Percentiles rank a stretch among this genome's conserved stretches.
phyloP scores from a whole-genome alignment of 1,140 invertebrate genomes.

The Mactra quadrangularis region DNA sequence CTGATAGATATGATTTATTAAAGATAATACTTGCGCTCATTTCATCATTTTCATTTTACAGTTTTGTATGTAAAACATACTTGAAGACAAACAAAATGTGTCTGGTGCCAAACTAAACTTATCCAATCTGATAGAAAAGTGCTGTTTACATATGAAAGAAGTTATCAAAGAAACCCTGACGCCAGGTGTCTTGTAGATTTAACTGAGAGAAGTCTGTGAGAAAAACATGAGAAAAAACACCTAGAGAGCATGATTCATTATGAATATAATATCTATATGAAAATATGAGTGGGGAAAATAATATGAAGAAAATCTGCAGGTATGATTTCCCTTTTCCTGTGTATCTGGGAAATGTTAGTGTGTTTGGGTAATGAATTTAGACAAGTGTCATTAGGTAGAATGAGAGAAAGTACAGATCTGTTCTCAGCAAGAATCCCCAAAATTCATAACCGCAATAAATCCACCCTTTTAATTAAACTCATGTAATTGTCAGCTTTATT shows the following conservation, averaged over 20 bases:
- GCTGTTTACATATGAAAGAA: too few species aligned
- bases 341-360: constrained; percentile 25
- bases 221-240: constrained; percentile 41
- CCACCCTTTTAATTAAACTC: constrained; percentile 47
- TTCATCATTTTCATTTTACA: too few species aligned
- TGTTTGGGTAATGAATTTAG: constrained; percentile 38
- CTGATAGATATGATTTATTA: too few species aligned
- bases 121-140: too few species aligned
- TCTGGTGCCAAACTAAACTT: too few species aligned
- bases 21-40: too few species aligned
- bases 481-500: constrained; percentile 46
- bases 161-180: background rate
- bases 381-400: constrained; percentile 51
- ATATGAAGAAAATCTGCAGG: constrained; percentile 15
- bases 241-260: constrained; percentile 31
- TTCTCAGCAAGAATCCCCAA: background rate
- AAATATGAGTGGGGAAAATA: background rate
- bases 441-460: constrained; percentile 32
- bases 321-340: constrained; percentile 38
- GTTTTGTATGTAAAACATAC: too few species aligned
- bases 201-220: constrained; percentile 31
- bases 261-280: constrained; percentile 33
- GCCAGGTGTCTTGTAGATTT: constrained; percentile 14
- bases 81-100: too few species aligned
- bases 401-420: constrained; percentile 36